Conservation (phyloP, 2,888 invertebrate species). For the Crematogaster levior region DNA sequence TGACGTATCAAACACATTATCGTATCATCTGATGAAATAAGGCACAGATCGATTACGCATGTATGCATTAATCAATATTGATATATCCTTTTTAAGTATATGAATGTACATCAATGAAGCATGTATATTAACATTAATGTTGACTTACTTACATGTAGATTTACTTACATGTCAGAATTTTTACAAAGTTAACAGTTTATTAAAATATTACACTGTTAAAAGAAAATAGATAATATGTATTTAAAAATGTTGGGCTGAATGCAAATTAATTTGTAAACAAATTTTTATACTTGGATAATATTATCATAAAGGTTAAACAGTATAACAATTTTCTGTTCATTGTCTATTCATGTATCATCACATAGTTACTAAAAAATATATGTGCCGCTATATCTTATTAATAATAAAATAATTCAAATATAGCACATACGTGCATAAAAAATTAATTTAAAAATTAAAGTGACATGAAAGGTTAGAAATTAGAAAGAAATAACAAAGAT, state of each 20-base stretch:
- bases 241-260: not conserved
- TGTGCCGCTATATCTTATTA: not conserved
- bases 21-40: conserved; percentile 12
- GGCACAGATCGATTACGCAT: conserved; percentile 20
- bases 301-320: not conserved
- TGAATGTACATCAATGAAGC: not conserved
- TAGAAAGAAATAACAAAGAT: not conserved
- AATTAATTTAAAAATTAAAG: not conserved
- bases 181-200: not conserved
- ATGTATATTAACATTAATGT: not conserved
- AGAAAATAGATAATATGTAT: not conserved
- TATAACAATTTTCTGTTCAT: not conserved
- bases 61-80: conserved; percentile 33
- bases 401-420: not conserved
- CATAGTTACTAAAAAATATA: not conserved
- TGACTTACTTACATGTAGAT: not conserved
- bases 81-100: not conserved
- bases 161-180: too few relatives aligned
- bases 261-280: not conserved
- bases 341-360: not conserved
- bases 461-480: conserved; percentile 49
- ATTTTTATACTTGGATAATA: not conserved
- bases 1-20: conserved; percentile 13
- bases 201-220: not conserved
- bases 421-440: not conserved